A percentile compares a stretch with the other conserved stretches of the same genome.
phyloP scores from a whole-genome alignment of 2,797 vertebrate genomes.

The Somateria mollissima region DNA sequence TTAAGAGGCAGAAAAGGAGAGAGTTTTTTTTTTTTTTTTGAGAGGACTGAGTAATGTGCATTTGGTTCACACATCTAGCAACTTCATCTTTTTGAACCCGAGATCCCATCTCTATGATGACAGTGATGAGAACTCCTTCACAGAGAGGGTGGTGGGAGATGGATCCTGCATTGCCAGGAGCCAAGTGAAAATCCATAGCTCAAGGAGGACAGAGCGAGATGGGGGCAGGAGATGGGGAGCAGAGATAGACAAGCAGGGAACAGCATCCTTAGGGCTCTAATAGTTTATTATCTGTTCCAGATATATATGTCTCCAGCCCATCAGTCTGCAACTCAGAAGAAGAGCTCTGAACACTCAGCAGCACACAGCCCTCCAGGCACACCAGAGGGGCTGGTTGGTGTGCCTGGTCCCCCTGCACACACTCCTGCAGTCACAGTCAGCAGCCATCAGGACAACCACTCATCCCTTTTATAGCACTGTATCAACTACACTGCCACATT shows the following conservation, averaged over 20 bases:
- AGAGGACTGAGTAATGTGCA: background rate
- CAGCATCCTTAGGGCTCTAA: background rate
- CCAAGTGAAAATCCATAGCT: background rate
- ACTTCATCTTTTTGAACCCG: background rate
- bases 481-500: background rate
- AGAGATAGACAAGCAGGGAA: background rate
- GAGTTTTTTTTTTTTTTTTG: background rate
- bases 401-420: no score
- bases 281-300: background rate
- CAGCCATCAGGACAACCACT: background rate
- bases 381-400: no score
- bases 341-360: no score
- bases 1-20: constrained; percentile 44
- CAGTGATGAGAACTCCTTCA: background rate
- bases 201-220: background rate
- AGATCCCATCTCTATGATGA: background rate
- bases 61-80: background rate
- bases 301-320: no score
- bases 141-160: background rate
- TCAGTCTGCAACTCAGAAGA: no score
- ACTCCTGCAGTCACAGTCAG: background rate
- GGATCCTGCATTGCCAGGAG: background rate
- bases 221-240: background rate
- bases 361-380: no score
- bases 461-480: background rate